Evolutionary conservation across 2,888 invertebrate species (phyloP), one percentile per base, ranked within the genome.

Genomic region (Autographa gamma): DNA sequence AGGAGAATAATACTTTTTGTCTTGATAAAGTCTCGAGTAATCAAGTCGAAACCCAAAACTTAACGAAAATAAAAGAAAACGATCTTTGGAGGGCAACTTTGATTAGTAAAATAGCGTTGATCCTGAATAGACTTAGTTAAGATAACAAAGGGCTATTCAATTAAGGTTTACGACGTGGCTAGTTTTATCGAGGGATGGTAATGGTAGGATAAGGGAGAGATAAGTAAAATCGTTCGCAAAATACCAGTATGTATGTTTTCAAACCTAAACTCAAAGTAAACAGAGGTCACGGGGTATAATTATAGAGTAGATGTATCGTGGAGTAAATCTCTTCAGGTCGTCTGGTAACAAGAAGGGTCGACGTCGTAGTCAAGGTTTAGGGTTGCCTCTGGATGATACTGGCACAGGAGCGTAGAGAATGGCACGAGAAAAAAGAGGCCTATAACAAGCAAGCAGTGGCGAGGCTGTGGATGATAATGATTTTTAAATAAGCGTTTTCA

Each of bases 101-200:
- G 66, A 63, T 61, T 41, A 64, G 14, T 48, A 43, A 69, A 71
- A 5, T 25, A 25, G 31, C 62, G 11, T 41, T 61, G 59, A 43
- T 64, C 59, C 43, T 32, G 38, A 66, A 59, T 34, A 38, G n/a
- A 60, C 62, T 60, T 19, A 34, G 31, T 31, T 32, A 3, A 11
- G 65, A 72, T 72, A 74, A 63, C 60, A 69, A 66, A 68, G 65
- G 65, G 25, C 66, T 34, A 58, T 68, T 72, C 66, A 72, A 58
- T 74, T 59, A 72, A 31, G 25, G 65, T 66, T 72, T 72, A 74
- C 65, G 63, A 48, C 34, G 63, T 66, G 63, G 18, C 59, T 65
- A 62, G 43, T 38, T 58, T 62, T 71, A 32, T 54, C 19, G 34
- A 18, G 18, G 38, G n/a, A 25, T 11, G 8, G n/a, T 31, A 25